A percentile compares a stretch with the other conserved stretches of the same genome.
Conservation (phyloP, 30 jellyfish, hydroid and myxozoan genomes). For the Mastigias papua region DNA sequence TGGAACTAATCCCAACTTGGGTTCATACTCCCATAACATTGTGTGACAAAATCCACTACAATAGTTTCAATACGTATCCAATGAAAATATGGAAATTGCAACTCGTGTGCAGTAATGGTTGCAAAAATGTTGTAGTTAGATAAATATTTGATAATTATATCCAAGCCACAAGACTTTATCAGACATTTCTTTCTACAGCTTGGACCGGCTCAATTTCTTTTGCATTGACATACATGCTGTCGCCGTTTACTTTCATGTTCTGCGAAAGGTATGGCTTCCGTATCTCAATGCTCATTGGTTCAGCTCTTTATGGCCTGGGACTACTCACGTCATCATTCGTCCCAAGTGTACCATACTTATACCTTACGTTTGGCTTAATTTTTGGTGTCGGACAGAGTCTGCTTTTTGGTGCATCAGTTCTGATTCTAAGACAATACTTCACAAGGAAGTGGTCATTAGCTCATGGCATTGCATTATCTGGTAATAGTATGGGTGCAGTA, state of each 20-base stretch:
- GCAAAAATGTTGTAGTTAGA: too few relatives aligned
- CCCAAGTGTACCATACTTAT: conserved; percentile 74
- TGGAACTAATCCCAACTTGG: too few relatives aligned
- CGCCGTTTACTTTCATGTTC: conserved; percentile 85
- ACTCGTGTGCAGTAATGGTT: too few relatives aligned
- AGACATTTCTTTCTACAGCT: conserved; percentile 56
- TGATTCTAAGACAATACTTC: conserved; percentile 84
- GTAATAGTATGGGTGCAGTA: conserved; percentile 91
- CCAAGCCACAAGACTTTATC: not conserved
- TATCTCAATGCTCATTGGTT: conserved; percentile 79
- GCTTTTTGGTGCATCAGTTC: conserved; percentile 81
- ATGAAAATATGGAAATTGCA: too few relatives aligned
- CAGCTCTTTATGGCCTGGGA: conserved; percentile 80
- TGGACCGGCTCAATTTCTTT: conserved; percentile 95
- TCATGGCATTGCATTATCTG: conserved; percentile 92
- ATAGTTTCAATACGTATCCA: too few relatives aligned
- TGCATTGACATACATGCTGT: conserved; percentile 85
- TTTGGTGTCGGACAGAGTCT: conserved; percentile 86
- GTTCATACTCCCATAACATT: too few relatives aligned
- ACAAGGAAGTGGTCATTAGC: conserved; percentile 88
- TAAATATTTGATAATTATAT: not conserved
- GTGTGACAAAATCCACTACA: too few relatives aligned
- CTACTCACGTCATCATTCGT: conserved; percentile 83
- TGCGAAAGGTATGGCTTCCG: conserved; percentile 79
- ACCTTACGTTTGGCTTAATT: conserved; percentile 79